Evolutionary conservation across 2,113 vertebrate species (phyloP).

Genomic region (Anarrhichthys ocellatus): DNA sequence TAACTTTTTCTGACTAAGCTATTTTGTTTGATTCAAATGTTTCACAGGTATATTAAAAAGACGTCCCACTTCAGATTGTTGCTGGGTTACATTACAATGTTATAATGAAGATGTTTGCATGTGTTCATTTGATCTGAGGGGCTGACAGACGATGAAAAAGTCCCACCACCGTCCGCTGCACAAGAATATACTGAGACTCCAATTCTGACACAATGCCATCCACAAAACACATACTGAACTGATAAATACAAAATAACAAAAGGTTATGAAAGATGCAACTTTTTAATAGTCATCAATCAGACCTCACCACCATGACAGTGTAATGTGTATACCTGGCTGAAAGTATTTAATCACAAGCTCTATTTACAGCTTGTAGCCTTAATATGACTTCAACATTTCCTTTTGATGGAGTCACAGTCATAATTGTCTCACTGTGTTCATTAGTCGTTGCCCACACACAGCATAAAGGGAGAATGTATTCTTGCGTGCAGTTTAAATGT

Average conservation of each 20-base stretch:
- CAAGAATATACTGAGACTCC: background rate
- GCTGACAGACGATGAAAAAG: background rate
- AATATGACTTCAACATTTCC: background rate
- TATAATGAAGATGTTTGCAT: background rate
- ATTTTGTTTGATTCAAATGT: background rate
- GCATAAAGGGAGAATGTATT: background rate
- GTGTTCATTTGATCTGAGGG: background rate
- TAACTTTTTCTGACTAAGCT: background rate
- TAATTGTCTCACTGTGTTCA: background rate
- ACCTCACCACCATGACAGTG: background rate
- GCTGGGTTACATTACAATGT: background rate
- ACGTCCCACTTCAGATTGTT: background rate
- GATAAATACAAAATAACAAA: background rate
- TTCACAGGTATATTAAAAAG: background rate
- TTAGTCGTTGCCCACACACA: background rate
- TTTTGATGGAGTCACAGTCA: background rate
- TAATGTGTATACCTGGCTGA: background rate
- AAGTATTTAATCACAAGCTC: background rate
- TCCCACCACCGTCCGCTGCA: background rate
- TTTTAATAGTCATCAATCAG: background rate
- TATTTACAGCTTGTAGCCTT: background rate
- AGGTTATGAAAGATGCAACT: background rate
- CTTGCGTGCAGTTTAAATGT: background rate
- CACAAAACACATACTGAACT: background rate
- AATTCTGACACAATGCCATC: background rate